Evolutionary conservation across 2,113 vertebrate genomes (phyloP).

Genomic region (Gymnobelideus leadbeateri): DNA sequence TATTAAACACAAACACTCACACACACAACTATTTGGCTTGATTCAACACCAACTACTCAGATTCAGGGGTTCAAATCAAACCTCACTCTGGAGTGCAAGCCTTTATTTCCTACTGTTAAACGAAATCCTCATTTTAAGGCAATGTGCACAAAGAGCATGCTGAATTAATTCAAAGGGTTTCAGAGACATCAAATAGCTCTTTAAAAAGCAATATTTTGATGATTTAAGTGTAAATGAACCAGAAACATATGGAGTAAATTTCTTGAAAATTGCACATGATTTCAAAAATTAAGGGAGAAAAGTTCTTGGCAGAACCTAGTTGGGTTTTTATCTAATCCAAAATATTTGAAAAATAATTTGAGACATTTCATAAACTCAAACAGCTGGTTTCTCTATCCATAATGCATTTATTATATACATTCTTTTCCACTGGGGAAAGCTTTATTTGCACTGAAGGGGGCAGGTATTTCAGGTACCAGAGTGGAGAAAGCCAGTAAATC

Average conservation of each 20-base stretch:
- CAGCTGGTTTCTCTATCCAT: constrained; percentile 71
- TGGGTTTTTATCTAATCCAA: constrained; percentile 75
- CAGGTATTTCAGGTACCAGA: constrained; percentile 37
- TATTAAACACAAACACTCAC: neutral
- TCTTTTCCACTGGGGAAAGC: constrained; percentile 26
- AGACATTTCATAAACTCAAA: constrained; percentile 78
- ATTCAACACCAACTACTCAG: constrained; percentile 7
- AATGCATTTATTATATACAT: constrained; percentile 44
- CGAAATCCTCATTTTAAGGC: neutral
- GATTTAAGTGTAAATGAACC: constrained; percentile 77
- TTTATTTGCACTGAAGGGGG: constrained; percentile 49
- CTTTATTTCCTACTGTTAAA: neutral
- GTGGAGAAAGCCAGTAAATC: neutral
- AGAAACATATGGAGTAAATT: constrained; percentile 79
- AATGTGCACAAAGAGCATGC: constrained; percentile 9
- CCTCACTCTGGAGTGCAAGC: neutral
- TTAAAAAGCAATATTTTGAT: constrained; percentile 61
- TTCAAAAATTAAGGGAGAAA: constrained; percentile 77
- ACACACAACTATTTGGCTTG: neutral
- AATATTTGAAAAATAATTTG: constrained; percentile 78
- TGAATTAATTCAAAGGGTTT: constrained; percentile 61
- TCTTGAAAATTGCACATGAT: constrained; percentile 77
- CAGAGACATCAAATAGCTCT: constrained; percentile 61
- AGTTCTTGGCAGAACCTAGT: constrained; percentile 74
- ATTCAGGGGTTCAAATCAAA: constrained; percentile 12